These are phyloP conservation scores for Onthophagus taurus DNA, from an alignment of 1,140 invertebrate species.

Conservation along the genomic window DNA sequence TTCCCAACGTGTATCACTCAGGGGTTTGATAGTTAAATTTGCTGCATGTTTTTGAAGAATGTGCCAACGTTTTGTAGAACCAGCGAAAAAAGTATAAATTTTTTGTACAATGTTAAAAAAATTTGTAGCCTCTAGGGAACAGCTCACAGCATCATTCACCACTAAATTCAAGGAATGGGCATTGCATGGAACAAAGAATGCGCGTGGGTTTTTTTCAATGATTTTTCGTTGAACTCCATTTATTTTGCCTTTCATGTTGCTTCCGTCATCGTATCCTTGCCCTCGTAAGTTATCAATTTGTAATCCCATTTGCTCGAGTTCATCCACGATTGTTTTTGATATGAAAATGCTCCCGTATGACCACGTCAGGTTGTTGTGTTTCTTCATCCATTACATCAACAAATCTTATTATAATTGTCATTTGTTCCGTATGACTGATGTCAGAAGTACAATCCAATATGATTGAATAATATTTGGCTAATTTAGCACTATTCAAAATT, in stretches of 20 bases:
- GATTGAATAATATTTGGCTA: too few species aligned
- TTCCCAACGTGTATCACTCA: constrained; percentile 29
- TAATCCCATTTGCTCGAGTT: too few species aligned
- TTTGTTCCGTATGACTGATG: too few species aligned
- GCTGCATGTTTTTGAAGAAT: constrained; percentile 24
- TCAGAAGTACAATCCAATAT: too few species aligned
- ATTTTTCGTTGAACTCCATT: constrained; percentile 14
- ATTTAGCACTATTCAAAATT: too few species aligned
- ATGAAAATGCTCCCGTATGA: too few species aligned
- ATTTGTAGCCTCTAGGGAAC: constrained; percentile 11
- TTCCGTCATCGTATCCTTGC: constrained; percentile 32
- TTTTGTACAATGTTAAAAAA: constrained; percentile 27
- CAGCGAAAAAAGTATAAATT: constrained; percentile 28
- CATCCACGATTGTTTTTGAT: too few species aligned
- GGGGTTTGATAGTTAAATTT: constrained; percentile 27
- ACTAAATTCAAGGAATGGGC: constrained; percentile 20
- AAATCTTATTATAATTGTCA: too few species aligned
- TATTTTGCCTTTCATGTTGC: constrained; percentile 27
- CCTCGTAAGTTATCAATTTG: constrained; percentile 26
- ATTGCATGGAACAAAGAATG: constrained; percentile 18
- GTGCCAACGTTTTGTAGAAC: constrained; percentile 26
- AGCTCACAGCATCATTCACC: constrained; percentile 15
- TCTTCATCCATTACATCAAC: too few species aligned
- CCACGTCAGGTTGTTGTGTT: too few species aligned
- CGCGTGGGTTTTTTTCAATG: constrained; percentile 13